Evolutionary conservation across 2,888 invertebrate genomes (phyloP), one percentile per base, ranked within the genome.

Genomic region (Aelia acuminata): DNA sequence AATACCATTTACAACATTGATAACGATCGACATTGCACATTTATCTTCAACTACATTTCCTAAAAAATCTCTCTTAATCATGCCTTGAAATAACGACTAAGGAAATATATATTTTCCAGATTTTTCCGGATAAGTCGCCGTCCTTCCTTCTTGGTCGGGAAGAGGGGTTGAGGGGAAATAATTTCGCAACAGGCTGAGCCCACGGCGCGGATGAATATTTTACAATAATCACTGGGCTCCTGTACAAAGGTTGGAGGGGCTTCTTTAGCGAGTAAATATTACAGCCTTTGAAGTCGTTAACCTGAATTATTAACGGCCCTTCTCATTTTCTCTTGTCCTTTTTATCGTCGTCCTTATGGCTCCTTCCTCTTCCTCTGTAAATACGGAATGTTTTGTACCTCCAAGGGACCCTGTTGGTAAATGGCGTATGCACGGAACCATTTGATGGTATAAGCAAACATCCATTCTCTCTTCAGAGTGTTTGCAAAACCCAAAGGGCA

Each of bases 161-260:
- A 39, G 15, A 35, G 13, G 13, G 39, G 75, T 39, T 18, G 15
- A 13, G 39, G 8, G 75, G 15, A 75, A 75, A 75, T 75, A 22
- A 75, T 75, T 39, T 75, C 39, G 35, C 35, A 35, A 75, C 39
- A 75, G 75, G 75, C 75, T 57, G 20, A 39, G 39, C 35, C 39
- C 39, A 75, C 10, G 75, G 75, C 35, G 75, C 75, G 22, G 75
- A 75, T 75, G 75, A 75, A 75, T 75, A 75, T 39, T 75, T 75
- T 39, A 75, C 75, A 75, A 75, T 75, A 43, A 75, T 75, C 39
- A 75, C 75, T 43, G 75, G 75, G 75, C 75, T 43, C 22, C 75
- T 75, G 75, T 75, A 39, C 39, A 75, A 75, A 35, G 75, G 75
- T 43, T 39, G n/a, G 75, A 39, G 39, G 75, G 35, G 39, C 75